A percentile compares a stretch with the other conserved stretches of the same genome.
phyloP scores from a whole-genome alignment of 1,140 invertebrate species.

The Drosophila melanica region DNA sequence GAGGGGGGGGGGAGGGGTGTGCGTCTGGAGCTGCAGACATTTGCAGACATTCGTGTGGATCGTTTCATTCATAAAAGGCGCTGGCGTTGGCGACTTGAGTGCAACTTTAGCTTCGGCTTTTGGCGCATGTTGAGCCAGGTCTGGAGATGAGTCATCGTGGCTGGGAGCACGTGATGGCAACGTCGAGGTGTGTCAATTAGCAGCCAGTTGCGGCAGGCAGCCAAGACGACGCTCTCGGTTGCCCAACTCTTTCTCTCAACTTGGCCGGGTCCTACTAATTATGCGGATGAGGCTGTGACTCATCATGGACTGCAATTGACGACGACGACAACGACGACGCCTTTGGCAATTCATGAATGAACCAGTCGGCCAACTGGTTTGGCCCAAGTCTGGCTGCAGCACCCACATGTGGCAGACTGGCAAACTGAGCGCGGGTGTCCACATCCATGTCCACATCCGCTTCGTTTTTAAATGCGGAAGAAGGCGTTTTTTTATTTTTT shows the following conservation, averaged over 20 bases:
- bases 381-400: constrained; percentile 23
- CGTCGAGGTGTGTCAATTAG: constrained; percentile 77
- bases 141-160: constrained; percentile 51
- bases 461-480: constrained; percentile 72
- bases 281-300: constrained; percentile 44
- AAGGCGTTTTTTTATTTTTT: constrained; percentile 50
- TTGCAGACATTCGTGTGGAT: constrained; percentile 37
- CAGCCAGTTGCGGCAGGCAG: constrained; percentile 67
- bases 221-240: neutral
- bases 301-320: constrained; percentile 36
- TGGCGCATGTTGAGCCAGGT: constrained; percentile 63
- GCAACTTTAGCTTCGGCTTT: constrained; percentile 28
- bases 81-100: constrained; percentile 25
- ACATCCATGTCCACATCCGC: constrained; percentile 61
- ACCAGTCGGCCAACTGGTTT: constrained; percentile 57
- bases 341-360: constrained; percentile 71
- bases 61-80: constrained; percentile 75
- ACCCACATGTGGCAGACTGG: constrained; percentile 45
- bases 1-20: no score
- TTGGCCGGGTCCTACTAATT: constrained; percentile 49
- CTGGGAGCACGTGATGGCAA: constrained; percentile 64
- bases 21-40: constrained; percentile 22
- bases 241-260: neutral
- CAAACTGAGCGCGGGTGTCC: constrained; percentile 50
- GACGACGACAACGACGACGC: constrained; percentile 19